These are phyloP conservation scores for Holacanthus passer DNA, from an alignment of 2,113 vertebrate genomes.

Conservation along the genomic window DNA sequence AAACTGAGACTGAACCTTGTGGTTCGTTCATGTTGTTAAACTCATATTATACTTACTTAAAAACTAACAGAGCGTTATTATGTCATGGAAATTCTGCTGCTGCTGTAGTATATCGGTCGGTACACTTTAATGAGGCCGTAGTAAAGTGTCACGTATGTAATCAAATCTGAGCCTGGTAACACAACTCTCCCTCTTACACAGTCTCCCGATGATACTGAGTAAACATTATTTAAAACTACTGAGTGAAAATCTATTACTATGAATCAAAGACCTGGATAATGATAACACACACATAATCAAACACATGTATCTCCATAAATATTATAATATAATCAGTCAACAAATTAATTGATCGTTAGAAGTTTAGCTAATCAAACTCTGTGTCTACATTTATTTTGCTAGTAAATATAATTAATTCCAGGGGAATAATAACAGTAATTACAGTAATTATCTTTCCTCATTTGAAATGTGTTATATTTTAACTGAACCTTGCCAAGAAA, in stretches of 20 bases:
- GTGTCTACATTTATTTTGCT: not conserved
- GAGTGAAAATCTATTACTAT: not conserved
- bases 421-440: not conserved
- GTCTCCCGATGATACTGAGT: not conserved
- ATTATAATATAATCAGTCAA: not conserved
- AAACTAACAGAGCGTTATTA: not conserved
- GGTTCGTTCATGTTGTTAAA: not conserved
- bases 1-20: not conserved
- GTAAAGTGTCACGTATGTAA: not conserved
- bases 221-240: not conserved
- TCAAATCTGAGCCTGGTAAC: not conserved
- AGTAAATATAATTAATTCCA: not conserved
- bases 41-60: not conserved
- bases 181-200: not conserved
- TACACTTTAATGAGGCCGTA: not conserved
- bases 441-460: not conserved
- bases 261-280: not conserved
- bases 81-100: not conserved
- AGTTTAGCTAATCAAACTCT: not conserved
- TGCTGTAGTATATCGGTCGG: not conserved
- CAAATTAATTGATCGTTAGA: not conserved
- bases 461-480: constrained; percentile 2
- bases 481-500: not conserved
- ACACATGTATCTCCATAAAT: not conserved
- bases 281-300: constrained; percentile 14